Conservation (phyloP, 1,140 invertebrate species). For the Chymomyza costata region DNA sequence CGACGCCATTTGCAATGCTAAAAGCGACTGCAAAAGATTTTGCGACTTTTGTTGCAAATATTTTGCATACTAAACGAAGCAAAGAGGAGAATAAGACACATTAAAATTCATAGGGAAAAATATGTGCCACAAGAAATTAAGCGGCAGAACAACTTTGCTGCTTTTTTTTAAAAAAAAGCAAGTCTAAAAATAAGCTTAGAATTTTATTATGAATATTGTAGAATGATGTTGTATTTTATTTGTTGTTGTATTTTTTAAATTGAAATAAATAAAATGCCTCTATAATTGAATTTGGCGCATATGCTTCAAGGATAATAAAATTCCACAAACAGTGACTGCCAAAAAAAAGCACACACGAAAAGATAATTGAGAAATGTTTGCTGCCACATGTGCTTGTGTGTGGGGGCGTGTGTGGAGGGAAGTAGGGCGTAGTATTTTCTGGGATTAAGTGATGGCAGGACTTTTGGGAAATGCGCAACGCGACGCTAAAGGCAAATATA, state of each 20-base stretch:
- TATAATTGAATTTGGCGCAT: constrained; percentile 54
- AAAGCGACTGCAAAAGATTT: too few species aligned
- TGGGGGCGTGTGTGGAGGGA: constrained; percentile 3
- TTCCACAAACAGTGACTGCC: constrained; percentile 34
- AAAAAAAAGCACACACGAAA: constrained; percentile 22
- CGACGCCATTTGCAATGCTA: too few species aligned
- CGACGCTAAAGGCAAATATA: constrained; percentile 23
- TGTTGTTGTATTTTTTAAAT: constrained; percentile 30
- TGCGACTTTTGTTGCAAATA: constrained; percentile 47
- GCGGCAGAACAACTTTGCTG: constrained; percentile 10
- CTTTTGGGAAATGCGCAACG: too few species aligned
- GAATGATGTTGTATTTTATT: too few species aligned
- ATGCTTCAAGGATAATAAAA: constrained; percentile 56
- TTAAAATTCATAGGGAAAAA: constrained; percentile 64
- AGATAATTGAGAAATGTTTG: constrained; percentile 45
- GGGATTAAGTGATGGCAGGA: too few species aligned
- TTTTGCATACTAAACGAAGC: constrained; percentile 56
- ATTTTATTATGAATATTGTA: too few species aligned
- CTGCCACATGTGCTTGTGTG: too few species aligned
- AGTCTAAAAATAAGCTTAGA: constrained; percentile 9
- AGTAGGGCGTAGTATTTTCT: constrained; percentile 27
- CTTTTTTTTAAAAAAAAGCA: not conserved
- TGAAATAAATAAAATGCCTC: constrained; percentile 62
- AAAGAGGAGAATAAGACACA: constrained; percentile 25
- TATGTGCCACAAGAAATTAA: constrained; percentile 10